These are phyloP conservation scores for Liparis tanakae DNA, from an alignment of 2,797 vertebrate genomes.

Conservation along the genomic window DNA sequence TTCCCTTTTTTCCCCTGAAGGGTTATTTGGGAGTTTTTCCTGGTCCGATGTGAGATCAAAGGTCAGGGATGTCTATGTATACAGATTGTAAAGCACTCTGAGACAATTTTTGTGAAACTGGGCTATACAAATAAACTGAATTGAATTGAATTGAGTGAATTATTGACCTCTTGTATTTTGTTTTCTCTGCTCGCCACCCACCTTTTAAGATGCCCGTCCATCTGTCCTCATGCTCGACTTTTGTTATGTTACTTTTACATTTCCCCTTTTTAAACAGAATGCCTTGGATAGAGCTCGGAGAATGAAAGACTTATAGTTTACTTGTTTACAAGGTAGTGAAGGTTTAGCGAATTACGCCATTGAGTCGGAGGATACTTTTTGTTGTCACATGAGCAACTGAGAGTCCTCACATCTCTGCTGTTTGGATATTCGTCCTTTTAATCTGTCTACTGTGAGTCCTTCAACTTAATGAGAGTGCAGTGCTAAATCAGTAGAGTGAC, in stretches of 20 bases:
- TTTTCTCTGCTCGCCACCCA: conserved; percentile 11
- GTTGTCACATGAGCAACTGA: not conserved
- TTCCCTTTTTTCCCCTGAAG: too few relatives aligned
- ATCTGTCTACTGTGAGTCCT: not conserved
- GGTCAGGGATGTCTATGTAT: too few relatives aligned
- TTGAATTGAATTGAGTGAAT: too few relatives aligned
- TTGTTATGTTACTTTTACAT: not conserved
- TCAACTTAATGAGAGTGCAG: not conserved
- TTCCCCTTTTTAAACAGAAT: not conserved
- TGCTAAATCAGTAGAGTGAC: not conserved
- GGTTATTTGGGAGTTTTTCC: too few relatives aligned
- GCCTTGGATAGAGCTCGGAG: not conserved
- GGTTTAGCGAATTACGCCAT: not conserved
- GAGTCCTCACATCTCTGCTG: not conserved
- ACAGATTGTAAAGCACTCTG: too few relatives aligned
- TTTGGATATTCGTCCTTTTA: not conserved
- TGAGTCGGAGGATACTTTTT: not conserved
- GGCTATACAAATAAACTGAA: too few relatives aligned
- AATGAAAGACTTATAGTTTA: not conserved
- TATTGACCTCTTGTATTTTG: conserved; percentile 45
- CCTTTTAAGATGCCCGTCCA: not conserved
- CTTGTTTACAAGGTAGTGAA: not conserved
- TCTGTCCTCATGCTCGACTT: not conserved
- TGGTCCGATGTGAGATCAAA: too few relatives aligned
- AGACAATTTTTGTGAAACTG: too few relatives aligned